Evolutionary conservation across 1,140 invertebrate genomes (phyloP).

Genomic region (Pseudomyrmex gracilis): DNA sequence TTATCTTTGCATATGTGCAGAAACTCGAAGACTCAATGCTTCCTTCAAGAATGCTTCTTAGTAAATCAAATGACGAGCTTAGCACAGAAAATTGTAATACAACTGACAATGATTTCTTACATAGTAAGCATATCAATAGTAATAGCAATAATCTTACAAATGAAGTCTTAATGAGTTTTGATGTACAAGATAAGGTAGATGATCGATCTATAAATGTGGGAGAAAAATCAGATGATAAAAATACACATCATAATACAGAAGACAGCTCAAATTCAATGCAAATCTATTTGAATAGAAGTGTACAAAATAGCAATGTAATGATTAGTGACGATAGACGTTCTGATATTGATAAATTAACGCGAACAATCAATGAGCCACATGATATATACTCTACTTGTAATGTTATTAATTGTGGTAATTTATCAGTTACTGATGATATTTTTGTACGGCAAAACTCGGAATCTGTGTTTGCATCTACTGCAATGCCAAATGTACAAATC

Average conservation of each 20-base stretch:
- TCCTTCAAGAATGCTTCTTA: slow-evolving; percentile 77
- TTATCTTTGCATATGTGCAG: slow-evolving; percentile 74
- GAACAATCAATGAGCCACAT: slow-evolving; percentile 76
- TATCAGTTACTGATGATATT: slow-evolving; percentile 32
- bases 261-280: slow-evolving; percentile 7
- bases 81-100: slow-evolving; percentile 78
- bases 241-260: background rate
- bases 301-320: slow-evolving; percentile 38
- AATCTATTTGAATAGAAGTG: slow-evolving; percentile 9
- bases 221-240: slow-evolving; percentile 47
- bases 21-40: slow-evolving; percentile 76
- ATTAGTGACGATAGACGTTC: slow-evolving; percentile 7
- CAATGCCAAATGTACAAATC: slow-evolving; percentile 61
- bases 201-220: slow-evolving; percentile 73
- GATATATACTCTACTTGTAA: slow-evolving; percentile 74
- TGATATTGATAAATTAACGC: slow-evolving; percentile 64
- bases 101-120: slow-evolving; percentile 77
- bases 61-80: slow-evolving; percentile 84
- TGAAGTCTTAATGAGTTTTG: slow-evolving; percentile 68
- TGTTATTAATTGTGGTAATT: slow-evolving; percentile 29
- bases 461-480: slow-evolving; percentile 53
- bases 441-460: slow-evolving; percentile 76
- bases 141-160: slow-evolving; percentile 81
- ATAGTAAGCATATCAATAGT: slow-evolving; percentile 80
- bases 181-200: slow-evolving; percentile 69